A percentile compares a stretch with the other conserved stretches of the same genome.
phyloP scores from a whole-genome alignment of 2,888 invertebrate genomes.

The Eudemis profundana region DNA sequence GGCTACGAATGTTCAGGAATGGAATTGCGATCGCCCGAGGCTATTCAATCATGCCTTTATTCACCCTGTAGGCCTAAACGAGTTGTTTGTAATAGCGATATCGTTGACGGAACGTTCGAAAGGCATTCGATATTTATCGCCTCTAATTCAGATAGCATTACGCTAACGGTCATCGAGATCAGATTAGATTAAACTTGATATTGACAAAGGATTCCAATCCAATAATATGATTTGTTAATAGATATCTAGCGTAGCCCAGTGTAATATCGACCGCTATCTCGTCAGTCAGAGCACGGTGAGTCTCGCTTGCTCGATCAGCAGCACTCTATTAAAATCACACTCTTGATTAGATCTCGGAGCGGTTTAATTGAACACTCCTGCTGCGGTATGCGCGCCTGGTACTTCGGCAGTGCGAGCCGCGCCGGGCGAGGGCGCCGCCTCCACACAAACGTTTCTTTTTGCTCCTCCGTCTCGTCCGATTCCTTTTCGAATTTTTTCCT shows the following conservation, averaged over 20 bases:
- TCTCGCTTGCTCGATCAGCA: slow-evolving; percentile 57
- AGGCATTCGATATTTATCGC: slow-evolving; percentile 46
- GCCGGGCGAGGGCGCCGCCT: slow-evolving; percentile 54
- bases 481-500: slow-evolving; percentile 70
- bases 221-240: slow-evolving; percentile 53
- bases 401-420: slow-evolving; percentile 55
- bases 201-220: slow-evolving; percentile 58
- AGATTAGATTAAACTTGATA: slow-evolving; percentile 54
- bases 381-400: slow-evolving; percentile 73
- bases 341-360: slow-evolving; percentile 74
- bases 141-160: slow-evolving; percentile 48
- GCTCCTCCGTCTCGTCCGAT: slow-evolving; percentile 61
- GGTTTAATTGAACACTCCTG: slow-evolving; percentile 75
- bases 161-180: slow-evolving; percentile 60
- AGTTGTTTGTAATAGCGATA: slow-evolving; percentile 57
- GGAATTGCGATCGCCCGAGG: slow-evolving; percentile 60
- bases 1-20: slow-evolving; percentile 57
- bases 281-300: slow-evolving; percentile 39
- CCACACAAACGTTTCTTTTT: slow-evolving; percentile 62
- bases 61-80: slow-evolving; percentile 54
- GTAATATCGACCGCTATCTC: slow-evolving; percentile 58
- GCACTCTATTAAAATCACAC: slow-evolving; percentile 78
- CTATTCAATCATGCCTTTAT: slow-evolving; percentile 57
- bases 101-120: slow-evolving; percentile 50
- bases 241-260: slow-evolving; percentile 13